Base-by-base conservation (phyloP, 2,797 vertebrate species). In the Manis pentadactyla region DNA sequence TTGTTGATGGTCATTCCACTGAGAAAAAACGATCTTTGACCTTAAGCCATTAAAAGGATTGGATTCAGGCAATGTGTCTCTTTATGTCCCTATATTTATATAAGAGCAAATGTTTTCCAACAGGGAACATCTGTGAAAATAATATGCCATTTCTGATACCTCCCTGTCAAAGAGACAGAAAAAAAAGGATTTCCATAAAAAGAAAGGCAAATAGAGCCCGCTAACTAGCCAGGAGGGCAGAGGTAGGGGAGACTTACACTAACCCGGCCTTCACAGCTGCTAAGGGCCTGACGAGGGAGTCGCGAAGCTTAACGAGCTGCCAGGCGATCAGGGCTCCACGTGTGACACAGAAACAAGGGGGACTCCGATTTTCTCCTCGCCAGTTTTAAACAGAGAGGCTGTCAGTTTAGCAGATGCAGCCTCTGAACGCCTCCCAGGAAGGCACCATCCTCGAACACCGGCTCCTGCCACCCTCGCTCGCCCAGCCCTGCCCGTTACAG, bases 21-120 rank as follows among this genome's bases (percentile, higher is more conserved):
- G 81, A 93, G 92, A 82, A 89, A 81, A 92, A 91, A 88, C 81
- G 83, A 85, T 86, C 93, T 97, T 90, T 3, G 94, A 97, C 96
- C 94, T 97, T 69, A 69, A 94, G 55, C 81, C 84, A 83, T 77
- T 95, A 96, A 92, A 97, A 95, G 81, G 84, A 34, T 78, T 73
- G 57, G 31, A 63, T 93, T 34, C 19, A 88, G 17, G 31, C 34
- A 64, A 78, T 87, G 39, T 37, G 64, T 69, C 85, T 95, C 86
- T 90, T 85, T 90, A 61, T 63, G 53, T 81, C 68, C 84, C 83
- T 97, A 13, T 85, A 46, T 39, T 75, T 93, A 83, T 84, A 63
- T 0, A 17, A 0, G 1, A 97, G 82, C 55, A 71, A 90, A 84
- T 4, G 53, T 42, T 19, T 89, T 85, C 93, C 64, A 86, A 66